Evolutionary conservation across 2,113 vertebrate species (phyloP).

Genomic region (Hylia prasina): DNA sequence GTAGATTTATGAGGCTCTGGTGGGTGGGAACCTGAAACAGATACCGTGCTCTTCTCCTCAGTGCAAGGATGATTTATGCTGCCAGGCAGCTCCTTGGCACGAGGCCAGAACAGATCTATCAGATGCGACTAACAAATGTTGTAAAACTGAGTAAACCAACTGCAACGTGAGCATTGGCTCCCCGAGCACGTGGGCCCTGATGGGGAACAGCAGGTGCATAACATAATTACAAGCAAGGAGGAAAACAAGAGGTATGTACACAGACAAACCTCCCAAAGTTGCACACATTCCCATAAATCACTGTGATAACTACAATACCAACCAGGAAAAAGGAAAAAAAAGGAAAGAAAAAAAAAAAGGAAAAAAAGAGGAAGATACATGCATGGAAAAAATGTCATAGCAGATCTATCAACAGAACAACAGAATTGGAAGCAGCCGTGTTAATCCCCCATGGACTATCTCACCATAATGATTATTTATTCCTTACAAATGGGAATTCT

Average conservation of each 20-base stretch:
- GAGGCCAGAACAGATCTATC: constrained; percentile 15
- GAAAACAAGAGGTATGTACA: constrained; percentile 8
- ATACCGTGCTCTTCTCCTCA: constrained; percentile 1
- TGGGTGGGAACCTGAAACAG: constrained; percentile 53
- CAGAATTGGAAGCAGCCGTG: constrained; percentile 42
- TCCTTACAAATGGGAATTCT: constrained; percentile 63
- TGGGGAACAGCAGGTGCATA: constrained; percentile 34
- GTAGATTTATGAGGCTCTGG: constrained; percentile 49
- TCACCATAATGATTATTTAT: constrained; percentile 63
- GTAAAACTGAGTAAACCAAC: constrained; percentile 29
- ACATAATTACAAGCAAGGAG: constrained; percentile 1
- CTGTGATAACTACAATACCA: neutral
- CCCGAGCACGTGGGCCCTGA: neutral
- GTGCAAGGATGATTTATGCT: constrained; percentile 52
- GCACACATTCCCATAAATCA: constrained; percentile 30
- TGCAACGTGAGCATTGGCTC: neutral
- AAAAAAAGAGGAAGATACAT: neutral
- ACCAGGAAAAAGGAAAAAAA: neutral
- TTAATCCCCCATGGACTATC: constrained; percentile 39
- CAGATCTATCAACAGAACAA: neutral
- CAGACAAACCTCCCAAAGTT: neutral
- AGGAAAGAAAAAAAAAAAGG: neutral
- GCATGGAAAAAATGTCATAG: neutral
- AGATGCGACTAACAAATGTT: constrained; percentile 7
- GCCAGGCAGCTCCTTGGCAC: constrained; percentile 15